phyloP scores from a whole-genome alignment of 2,888 invertebrate species.

The Mactromeris polynyma region DNA sequence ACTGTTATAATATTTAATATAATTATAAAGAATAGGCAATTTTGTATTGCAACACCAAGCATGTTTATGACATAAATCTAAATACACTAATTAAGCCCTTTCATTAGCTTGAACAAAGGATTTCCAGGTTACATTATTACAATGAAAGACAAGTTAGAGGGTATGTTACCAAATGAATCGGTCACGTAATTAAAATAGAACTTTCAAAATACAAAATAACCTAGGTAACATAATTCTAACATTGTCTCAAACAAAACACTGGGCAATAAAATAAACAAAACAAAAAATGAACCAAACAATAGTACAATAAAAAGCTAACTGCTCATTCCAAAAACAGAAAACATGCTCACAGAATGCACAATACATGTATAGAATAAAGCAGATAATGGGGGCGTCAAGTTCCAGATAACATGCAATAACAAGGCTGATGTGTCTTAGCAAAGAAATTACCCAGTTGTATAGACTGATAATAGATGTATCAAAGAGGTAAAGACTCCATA shows the following conservation, averaged over 20 bases:
- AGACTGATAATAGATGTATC: too few species aligned
- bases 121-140: not conserved
- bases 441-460: too few species aligned
- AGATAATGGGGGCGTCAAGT: not conserved
- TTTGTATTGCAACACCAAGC: too few species aligned
- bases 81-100: not conserved
- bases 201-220: not conserved
- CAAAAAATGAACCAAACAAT: not conserved
- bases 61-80: not conserved
- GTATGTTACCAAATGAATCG: not conserved
- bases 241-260: constrained; percentile 7
- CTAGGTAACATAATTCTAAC: not conserved
- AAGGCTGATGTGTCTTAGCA: not conserved
- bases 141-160: constrained; percentile 15
- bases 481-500: too few species aligned
- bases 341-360: not conserved
- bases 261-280: not conserved
- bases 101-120: not conserved
- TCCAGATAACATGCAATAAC: not conserved
- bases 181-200: not conserved
- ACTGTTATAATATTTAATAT: too few species aligned
- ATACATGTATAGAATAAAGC: not conserved
- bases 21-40: too few species aligned
- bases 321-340: not conserved
- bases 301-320: not conserved